phyloP scores from a whole-genome alignment of 1,140 invertebrate species.

The Anastrepha ludens region DNA sequence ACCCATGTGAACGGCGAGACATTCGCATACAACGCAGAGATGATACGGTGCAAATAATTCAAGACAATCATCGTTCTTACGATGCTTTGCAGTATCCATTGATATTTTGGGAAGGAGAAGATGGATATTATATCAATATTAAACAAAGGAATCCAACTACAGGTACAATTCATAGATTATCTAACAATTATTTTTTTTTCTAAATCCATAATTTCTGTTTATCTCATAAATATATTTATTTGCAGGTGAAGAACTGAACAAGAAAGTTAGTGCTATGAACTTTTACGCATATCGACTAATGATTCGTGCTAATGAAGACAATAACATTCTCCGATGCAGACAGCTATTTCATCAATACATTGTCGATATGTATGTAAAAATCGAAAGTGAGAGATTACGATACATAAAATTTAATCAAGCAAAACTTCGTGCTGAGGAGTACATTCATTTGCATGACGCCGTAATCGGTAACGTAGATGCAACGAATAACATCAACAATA shows the following conservation, averaged over 20 bases:
- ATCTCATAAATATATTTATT: not conserved
- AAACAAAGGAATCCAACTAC: constrained; percentile 51
- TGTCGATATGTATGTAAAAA: constrained; percentile 57
- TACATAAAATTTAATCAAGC: not conserved
- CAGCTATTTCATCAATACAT: constrained; percentile 62
- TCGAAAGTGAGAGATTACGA: not conserved
- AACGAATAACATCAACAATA: constrained; percentile 33
- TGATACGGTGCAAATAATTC: not conserved
- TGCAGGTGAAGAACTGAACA: constrained; percentile 57
- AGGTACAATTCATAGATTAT: not conserved
- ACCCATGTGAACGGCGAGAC: not conserved
- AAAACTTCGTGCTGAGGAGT: constrained; percentile 28
- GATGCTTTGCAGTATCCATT: constrained; percentile 75
- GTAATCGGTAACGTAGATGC: too few relatives aligned
- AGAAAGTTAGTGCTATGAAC: constrained; percentile 72
- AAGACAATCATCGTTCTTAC: constrained; percentile 62
- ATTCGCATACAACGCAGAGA: not conserved
- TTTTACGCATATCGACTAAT: constrained; percentile 73
- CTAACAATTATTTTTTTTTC: not conserved
- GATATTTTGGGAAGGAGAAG: constrained; percentile 74
- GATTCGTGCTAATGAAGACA: constrained; percentile 70
- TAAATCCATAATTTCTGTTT: too few relatives aligned
- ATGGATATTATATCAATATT: constrained; percentile 70
- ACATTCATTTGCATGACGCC: constrained; percentile 30
- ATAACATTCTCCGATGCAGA: constrained; percentile 68